Conservation (phyloP, 1,140 invertebrate genomes). For the Caerostris darwini region DNA sequence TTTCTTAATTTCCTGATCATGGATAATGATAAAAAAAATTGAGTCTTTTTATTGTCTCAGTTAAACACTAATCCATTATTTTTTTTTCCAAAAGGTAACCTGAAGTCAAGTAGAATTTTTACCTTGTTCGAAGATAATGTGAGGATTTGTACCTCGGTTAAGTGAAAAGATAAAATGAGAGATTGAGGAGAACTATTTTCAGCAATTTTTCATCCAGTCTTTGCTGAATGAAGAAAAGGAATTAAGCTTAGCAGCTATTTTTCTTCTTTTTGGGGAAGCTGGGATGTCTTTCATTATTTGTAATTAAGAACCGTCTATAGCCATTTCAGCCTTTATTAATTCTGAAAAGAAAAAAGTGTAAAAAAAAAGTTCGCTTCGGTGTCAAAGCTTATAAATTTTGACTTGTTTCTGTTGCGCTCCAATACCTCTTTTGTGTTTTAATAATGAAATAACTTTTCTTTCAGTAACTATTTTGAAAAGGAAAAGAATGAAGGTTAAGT, state of each 20-base stretch:
- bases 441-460: too few relatives aligned
- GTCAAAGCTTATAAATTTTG: background rate
- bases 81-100: background rate
- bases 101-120: background rate
- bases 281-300: background rate
- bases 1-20: background rate
- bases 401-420: background rate
- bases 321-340: background rate
- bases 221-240: background rate
- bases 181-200: background rate
- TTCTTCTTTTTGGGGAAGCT: background rate
- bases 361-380: background rate
- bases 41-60: conserved; percentile 3
- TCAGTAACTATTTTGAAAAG: too few relatives aligned
- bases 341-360: background rate
- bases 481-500: too few relatives aligned
- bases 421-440: background rate
- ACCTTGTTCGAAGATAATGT: background rate
- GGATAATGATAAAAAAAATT: background rate
- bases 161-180: conserved; percentile 5
- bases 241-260: background rate
- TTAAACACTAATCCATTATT: background rate
- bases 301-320: background rate
- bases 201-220: conserved; percentile 11
- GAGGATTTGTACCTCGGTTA: background rate